Base-by-base conservation (phyloP, 2,888 invertebrate genomes). In the Morpho helenor region DNA sequence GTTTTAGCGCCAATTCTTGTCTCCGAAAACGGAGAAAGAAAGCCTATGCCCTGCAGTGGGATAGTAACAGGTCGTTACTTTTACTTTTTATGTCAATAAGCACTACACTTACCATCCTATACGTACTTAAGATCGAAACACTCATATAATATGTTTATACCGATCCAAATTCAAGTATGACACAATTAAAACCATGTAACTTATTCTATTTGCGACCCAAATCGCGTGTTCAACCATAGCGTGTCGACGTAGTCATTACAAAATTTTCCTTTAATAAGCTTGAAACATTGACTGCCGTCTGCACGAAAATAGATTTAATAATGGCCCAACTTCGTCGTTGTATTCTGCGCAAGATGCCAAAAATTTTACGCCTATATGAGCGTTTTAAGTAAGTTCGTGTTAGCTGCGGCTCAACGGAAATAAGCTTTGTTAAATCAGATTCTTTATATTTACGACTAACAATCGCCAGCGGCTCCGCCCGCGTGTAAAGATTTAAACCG, bases 361-460 rank as follows among this genome's bases (percentile, higher is more conserved):
- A 75, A 74, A 75, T 80, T 80, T 74, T 42, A 42, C 23, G 31
- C 41, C 40, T 52, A 22, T 53, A 45, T 23, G 39, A 49, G 8
- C 22, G 45, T 43, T 23, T 46, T 51, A 10, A 40, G n/a, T 16
- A 16, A 23, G 8, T 47, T 47, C n/a, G n/a, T 22, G 43, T 51
- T 0, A 99, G 92, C 1, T 98, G 89, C 79, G 99, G 99, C 89
- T 99, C 99, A 76, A 96, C 96, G 0, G 98, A 41, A 46, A 16
- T 51, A 51, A 61, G 7, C 22, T 47, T 60, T 56, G 60, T 54
- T 56, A 58, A 63, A 57, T 57, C 57, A 54, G 45, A 57, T 63
- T 60, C 58, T 59, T 61, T 55, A 57, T 53, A 22, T 62, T 60
- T n/a, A 43, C 46, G 22, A 16, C 16, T 16, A 16, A 16, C 16